phyloP scores from a whole-genome alignment of 2,113 vertebrate genomes.

The Strix aluco region DNA sequence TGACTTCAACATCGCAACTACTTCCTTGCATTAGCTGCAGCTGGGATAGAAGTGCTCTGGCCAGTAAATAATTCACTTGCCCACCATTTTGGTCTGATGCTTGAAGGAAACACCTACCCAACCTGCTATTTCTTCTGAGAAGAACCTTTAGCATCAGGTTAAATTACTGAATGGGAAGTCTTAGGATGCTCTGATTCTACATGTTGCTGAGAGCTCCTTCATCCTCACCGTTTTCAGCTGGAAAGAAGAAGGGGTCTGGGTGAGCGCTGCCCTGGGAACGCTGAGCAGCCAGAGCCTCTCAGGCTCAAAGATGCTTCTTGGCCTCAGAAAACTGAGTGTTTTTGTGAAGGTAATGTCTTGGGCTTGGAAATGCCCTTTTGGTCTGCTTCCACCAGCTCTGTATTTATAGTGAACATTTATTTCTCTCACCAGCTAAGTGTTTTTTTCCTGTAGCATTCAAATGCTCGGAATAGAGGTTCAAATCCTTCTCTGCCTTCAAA shows the following conservation, averaged over 20 bases:
- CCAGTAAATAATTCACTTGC: not conserved
- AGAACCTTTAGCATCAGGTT: not conserved
- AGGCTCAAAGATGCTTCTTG: not conserved
- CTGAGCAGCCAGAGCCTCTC: not conserved
- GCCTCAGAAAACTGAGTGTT: not conserved
- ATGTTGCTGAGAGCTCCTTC: not conserved
- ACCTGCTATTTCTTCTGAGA: not conserved
- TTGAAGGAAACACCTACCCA: not conserved
- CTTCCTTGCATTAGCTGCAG: not conserved
- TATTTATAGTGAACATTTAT: not conserved
- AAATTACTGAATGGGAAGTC: not conserved
- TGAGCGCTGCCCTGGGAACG: not conserved
- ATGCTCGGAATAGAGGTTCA: slow-evolving; percentile 4
- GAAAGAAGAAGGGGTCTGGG: not conserved
- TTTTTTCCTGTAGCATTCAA: slow-evolving; percentile 13
- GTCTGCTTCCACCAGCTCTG: slow-evolving; percentile 5
- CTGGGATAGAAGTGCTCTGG: not conserved
- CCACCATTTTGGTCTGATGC: not conserved
- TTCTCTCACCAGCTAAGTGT: slow-evolving; percentile 9
- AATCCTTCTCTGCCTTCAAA: slow-evolving; percentile 19
- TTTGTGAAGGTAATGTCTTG: not conserved
- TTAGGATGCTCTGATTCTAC: not conserved
- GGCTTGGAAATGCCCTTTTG: not conserved
- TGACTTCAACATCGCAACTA: not conserved
- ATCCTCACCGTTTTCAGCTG: not conserved